phyloP scores from a whole-genome alignment of 2,113 vertebrate species.

The Maccullochella peelii region DNA sequence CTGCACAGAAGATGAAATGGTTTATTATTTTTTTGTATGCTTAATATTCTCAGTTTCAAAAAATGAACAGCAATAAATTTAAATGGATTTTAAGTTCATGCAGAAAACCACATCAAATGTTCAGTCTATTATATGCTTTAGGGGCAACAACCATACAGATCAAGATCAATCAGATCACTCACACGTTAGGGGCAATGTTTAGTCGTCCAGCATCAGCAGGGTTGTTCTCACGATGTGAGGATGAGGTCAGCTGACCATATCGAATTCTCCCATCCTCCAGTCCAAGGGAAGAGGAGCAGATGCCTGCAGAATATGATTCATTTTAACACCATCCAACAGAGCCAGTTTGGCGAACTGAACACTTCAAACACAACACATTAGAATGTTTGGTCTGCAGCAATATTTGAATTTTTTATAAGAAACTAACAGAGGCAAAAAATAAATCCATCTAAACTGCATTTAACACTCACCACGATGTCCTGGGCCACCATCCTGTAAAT shows the following conservation, averaged over 20 bases:
- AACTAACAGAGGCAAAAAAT: background rate
- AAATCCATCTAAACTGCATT: background rate
- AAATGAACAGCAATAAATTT: background rate
- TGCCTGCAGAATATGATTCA: slow-evolving; percentile 55
- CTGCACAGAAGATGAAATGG: slow-evolving; percentile 57
- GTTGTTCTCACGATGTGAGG: slow-evolving; percentile 84
- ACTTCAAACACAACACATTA: background rate
- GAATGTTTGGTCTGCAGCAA: background rate
- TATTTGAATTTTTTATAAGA: background rate
- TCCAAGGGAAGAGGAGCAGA: slow-evolving; percentile 85
- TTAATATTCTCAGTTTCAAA: background rate
- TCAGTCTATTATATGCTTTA: background rate
- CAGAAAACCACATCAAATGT: background rate
- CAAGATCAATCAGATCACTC: slow-evolving; percentile 47
- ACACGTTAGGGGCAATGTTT: slow-evolving; percentile 87
- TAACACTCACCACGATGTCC: slow-evolving; percentile 68
- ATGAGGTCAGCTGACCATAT: slow-evolving; percentile 87
- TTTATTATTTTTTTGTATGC: background rate
- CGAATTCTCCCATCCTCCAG: slow-evolving; percentile 85
- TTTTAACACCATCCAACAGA: background rate
- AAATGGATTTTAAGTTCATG: background rate
- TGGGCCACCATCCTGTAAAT: slow-evolving; percentile 64
- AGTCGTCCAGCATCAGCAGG: slow-evolving; percentile 87
- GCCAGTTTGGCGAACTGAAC: background rate
- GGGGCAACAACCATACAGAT: too few species aligned